Conservation (phyloP, 2,113 vertebrate species). For the Pachycephala philippinensis region DNA sequence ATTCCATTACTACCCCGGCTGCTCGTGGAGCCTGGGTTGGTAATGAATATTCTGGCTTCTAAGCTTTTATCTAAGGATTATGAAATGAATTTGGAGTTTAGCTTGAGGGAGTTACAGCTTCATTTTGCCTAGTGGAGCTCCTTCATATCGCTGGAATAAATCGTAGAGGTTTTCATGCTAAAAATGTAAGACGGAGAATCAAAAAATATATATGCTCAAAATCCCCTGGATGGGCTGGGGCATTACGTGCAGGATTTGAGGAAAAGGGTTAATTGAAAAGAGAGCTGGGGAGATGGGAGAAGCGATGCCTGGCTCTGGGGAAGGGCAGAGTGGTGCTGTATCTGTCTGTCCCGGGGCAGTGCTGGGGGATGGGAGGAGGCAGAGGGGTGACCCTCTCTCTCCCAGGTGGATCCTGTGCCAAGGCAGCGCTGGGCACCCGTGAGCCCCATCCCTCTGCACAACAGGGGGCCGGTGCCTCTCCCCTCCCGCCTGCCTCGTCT, state of each 20-base stretch:
- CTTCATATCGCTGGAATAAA: background rate
- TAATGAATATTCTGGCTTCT: conserved; percentile 65
- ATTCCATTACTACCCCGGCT: conserved; percentile 34
- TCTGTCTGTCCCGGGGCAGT: fast-evolving
- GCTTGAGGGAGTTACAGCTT: conserved; percentile 60
- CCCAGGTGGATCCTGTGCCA: background rate
- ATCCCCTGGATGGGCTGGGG: background rate
- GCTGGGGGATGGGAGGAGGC: background rate
- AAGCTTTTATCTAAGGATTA: conserved; percentile 70
- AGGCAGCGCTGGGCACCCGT: fast-evolving
- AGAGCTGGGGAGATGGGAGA: background rate
- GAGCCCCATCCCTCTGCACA: fast-evolving
- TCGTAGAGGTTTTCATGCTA: background rate
- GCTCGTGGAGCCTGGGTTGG: background rate
- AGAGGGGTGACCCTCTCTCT: background rate
- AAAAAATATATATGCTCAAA: background rate
- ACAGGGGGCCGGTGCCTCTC: background rate
- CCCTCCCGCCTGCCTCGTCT: background rate
- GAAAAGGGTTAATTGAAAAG: conserved; percentile 45
- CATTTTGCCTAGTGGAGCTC: conserved; percentile 9
- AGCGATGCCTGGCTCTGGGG: background rate
- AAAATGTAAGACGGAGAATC: background rate
- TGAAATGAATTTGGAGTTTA: conserved; percentile 61
- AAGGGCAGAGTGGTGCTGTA: background rate
- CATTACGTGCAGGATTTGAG: background rate